A percentile compares a stretch with the other conserved stretches of the same genome.
phyloP scores from a whole-genome alignment of 37 sponge, comb jelly and placozoan species.

The Aphrocallistes beatrix region DNA sequence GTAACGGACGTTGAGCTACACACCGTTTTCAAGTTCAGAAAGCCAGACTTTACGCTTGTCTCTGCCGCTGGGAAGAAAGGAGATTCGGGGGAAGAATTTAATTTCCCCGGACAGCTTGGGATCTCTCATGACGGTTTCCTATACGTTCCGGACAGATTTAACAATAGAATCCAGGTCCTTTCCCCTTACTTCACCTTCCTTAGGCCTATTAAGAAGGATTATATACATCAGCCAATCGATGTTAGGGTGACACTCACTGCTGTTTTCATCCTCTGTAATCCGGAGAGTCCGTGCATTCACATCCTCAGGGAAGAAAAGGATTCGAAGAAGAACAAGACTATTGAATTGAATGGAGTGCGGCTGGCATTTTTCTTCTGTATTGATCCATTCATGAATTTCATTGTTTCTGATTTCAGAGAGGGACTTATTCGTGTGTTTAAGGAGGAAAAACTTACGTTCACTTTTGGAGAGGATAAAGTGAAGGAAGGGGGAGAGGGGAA shows the following conservation, averaged over 20 bases:
- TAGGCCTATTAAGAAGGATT: background rate
- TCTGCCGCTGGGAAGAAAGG: background rate
- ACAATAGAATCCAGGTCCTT: background rate
- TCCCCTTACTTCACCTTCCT: background rate
- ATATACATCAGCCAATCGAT: background rate
- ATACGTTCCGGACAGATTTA: background rate
- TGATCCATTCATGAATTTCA: background rate
- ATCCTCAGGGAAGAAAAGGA: background rate
- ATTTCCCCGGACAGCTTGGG: conserved; percentile 6
- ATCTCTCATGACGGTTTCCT: background rate
- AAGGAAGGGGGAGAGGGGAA: background rate
- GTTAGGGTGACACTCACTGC: background rate
- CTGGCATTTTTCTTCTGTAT: background rate
- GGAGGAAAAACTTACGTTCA: background rate
- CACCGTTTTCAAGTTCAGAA: background rate
- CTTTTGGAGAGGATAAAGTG: background rate
- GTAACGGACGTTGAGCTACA: conserved; percentile 6
- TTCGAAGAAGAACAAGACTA: background rate
- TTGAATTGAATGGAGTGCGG: background rate
- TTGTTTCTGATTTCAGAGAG: background rate
- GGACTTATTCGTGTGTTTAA: background rate
- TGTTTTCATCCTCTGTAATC: background rate
- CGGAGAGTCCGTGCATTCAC: background rate
- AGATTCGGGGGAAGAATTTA: conserved; percentile 4
- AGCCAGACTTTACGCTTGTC: background rate